These are phyloP conservation scores for Chelonus insularis DNA, from an alignment of 1,140 invertebrate species.

Conservation along the genomic window DNA sequence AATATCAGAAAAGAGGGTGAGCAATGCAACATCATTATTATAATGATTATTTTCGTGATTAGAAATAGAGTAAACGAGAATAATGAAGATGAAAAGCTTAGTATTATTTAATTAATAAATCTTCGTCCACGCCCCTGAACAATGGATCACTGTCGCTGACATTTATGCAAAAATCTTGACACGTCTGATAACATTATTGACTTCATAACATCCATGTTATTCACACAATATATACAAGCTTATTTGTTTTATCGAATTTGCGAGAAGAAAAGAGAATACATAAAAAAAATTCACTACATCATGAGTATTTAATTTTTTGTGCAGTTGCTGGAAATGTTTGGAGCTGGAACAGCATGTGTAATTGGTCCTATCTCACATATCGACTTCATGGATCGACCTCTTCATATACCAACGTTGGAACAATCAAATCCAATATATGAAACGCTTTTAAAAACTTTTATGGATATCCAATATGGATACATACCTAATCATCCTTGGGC, in stretches of 20 bases:
- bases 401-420: slow-evolving; percentile 77
- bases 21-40: slow-evolving; percentile 38
- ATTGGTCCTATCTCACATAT: slow-evolving; percentile 88
- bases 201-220: not conserved
- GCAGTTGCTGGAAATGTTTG: slow-evolving; percentile 92
- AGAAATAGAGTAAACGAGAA: too few relatives aligned
- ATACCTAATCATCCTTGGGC: slow-evolving; percentile 77
- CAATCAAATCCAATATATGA: slow-evolving; percentile 70
- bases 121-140: not conserved
- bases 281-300: not conserved
- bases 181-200: not conserved
- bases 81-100: too few relatives aligned
- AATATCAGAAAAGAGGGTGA: slow-evolving; percentile 81
- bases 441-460: slow-evolving; percentile 71
- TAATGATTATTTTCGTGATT: too few relatives aligned
- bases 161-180: not conserved
- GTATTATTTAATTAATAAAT: not conserved
- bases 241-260: too few relatives aligned
- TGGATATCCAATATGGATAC: slow-evolving; percentile 85
- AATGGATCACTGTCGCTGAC: not conserved
- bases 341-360: slow-evolving; percentile 90
- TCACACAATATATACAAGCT: too few relatives aligned
- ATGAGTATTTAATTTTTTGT: slow-evolving; percentile 39
- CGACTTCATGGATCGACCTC: slow-evolving; percentile 67
- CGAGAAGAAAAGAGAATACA: too few relatives aligned